Percentiles rank a stretch among this genome's conserved stretches.
Conservation (phyloP, 1,140 invertebrate genomes). For the Drosophila murphyi region DNA sequence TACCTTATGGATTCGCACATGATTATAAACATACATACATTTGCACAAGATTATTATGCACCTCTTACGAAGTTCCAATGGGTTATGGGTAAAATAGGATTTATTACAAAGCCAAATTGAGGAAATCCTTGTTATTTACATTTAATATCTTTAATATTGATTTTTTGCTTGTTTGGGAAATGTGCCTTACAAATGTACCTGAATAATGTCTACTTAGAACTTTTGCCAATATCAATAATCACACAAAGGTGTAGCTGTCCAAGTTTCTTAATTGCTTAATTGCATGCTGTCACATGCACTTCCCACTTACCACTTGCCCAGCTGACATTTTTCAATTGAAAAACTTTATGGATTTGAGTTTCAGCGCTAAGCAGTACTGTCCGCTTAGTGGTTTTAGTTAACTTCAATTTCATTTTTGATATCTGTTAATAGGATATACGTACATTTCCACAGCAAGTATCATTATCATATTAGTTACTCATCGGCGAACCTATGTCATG, state of each 20-base stretch:
- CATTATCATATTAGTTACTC: constrained; percentile 63
- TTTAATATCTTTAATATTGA: not conserved
- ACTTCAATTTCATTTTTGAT: not conserved
- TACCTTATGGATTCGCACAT: too few species aligned
- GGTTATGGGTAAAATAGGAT: too few species aligned
- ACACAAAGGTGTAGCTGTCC: constrained; percentile 46
- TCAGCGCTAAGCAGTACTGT: not conserved
- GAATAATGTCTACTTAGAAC: constrained; percentile 49
- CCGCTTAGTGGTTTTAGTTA: too few species aligned
- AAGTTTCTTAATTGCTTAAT: constrained; percentile 54
- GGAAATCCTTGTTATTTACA: not conserved
- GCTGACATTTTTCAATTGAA: constrained; percentile 21
- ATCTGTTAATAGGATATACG: constrained; percentile 49
- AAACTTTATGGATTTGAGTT: constrained; percentile 33
- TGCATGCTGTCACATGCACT: constrained; percentile 36
- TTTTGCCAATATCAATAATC: constrained; percentile 17
- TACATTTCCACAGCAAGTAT: constrained; percentile 48
- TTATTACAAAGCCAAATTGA: not conserved
- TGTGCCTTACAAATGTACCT: constrained; percentile 5
- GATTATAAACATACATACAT: too few species aligned
- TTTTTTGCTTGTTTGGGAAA: not conserved
- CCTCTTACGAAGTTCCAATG: too few species aligned
- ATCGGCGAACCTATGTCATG: constrained; percentile 49
- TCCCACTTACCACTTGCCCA: not conserved
- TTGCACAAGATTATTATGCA: too few species aligned